Conservation (phyloP, 1,140 invertebrate species). For the Drosophila asahinai region DNA sequence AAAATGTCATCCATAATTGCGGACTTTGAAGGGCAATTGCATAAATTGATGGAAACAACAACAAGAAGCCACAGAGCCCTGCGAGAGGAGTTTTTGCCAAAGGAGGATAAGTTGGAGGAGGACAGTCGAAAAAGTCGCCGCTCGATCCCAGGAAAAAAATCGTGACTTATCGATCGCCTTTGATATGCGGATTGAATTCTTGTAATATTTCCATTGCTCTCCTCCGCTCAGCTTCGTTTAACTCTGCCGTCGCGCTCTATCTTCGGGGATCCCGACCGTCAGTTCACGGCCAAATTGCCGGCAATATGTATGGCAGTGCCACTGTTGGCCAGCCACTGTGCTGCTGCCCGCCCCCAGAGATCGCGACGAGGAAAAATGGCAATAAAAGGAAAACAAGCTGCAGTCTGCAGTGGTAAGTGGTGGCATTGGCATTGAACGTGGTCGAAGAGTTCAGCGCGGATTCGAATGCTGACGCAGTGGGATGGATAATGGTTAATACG, state of each 20-base stretch:
- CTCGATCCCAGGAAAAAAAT: constrained; percentile 51
- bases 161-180: constrained; percentile 81
- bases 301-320: constrained; percentile 65
- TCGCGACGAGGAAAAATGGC: constrained; percentile 25
- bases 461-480: constrained; percentile 52
- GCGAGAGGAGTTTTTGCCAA: neutral
- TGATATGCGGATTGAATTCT: constrained; percentile 82
- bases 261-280: constrained; percentile 29
- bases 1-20: constrained; percentile 78
- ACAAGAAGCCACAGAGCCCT: constrained; percentile 24
- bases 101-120: constrained; percentile 13
- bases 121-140: constrained; percentile 46
- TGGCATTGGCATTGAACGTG: constrained; percentile 9
- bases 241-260: neutral
- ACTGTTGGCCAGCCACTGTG: constrained; percentile 70
- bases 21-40: constrained; percentile 75
- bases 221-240: constrained; percentile 14
- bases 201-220: constrained; percentile 67
- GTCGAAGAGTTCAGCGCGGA: constrained; percentile 15
- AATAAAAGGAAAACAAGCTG: constrained; percentile 26
- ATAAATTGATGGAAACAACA: constrained; percentile 76
- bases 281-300: constrained; percentile 69
- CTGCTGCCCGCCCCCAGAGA: constrained; percentile 62
- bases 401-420: constrained; percentile 25
- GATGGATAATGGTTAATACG: constrained; percentile 45